Evolutionary conservation across 2,113 vertebrate genomes (phyloP), one percentile per base, ranked within the genome.

Genomic region (Spheniscus mendiculus): DNA sequence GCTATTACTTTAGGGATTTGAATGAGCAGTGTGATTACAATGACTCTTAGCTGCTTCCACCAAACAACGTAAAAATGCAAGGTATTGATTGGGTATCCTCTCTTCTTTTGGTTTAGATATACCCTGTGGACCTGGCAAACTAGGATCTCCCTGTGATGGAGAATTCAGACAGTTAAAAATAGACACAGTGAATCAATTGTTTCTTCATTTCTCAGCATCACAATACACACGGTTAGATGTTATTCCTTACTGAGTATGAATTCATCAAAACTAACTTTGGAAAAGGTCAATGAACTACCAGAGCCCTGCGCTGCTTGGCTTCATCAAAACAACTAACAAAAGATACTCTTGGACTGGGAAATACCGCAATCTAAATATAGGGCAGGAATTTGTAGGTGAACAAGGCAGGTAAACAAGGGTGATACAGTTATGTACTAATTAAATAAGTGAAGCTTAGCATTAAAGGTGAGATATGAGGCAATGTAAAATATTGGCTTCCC

Each of bases 101-200:
- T 97, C 88, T 55, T 98, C 98, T 63, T 82, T 66, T 40, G 42
- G 50, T 40, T 98, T 98, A 27, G 93, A 97, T 96, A 97, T 97
- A 83, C 98, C 98, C 10, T 52, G 95, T 10, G 98, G 97, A 18
- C 98, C 98, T 56, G 96, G 95, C 80, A 98, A 96, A 20, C 97
- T 98, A 12, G 92, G 11, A 42, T 97, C 89, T 21, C 98, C 97
- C 98, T 99, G 95, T 15, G 55, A 58, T 70, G 16, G 44, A 62
- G 38, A 92, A 72, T 30, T 61, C 44, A 61, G 14, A 15, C 9
- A 72, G 20, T 63, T 83, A 61, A 72, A 50, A 40, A 26, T 7
- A 77, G 30, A 7, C 30, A 50, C 13, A 29, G 25, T 53, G 22
- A 55, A n/a, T 67, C 30, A 22, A 23, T 44, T 63, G 21, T 69